Evolutionary conservation across 2,113 vertebrate genomes (phyloP).

Genomic region (Lophura nycthemera): DNA sequence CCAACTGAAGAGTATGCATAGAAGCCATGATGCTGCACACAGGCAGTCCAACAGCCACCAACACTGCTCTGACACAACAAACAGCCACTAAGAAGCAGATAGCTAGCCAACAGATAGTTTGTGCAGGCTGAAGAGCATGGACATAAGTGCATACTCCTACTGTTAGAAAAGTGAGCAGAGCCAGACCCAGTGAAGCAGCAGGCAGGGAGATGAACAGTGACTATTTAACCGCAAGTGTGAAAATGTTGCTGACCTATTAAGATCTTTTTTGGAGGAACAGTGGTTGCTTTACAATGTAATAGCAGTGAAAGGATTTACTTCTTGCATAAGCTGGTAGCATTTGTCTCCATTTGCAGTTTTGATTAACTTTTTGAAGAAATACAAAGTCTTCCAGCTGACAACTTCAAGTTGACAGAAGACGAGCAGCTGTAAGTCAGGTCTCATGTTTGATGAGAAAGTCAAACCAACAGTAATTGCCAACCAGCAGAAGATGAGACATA

Average conservation of each 20-base stretch:
- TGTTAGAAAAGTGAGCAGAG: neutral
- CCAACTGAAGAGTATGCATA: neutral
- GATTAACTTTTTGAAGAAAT: neutral
- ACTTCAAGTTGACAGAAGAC: neutral
- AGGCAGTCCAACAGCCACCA: neutral
- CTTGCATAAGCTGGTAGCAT: accelerated
- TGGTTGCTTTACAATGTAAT: neutral
- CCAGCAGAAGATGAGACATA: neutral
- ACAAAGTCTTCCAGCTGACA: neutral
- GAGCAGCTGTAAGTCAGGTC: neutral
- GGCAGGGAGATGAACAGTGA: too few relatives aligned
- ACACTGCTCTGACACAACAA: neutral
- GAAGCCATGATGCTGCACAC: accelerated
- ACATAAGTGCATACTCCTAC: accelerated
- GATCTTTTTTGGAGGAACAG: neutral
- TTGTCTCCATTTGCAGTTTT: neutral
- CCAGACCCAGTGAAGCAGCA: neutral
- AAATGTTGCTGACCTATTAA: too few relatives aligned
- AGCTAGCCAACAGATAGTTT: neutral
- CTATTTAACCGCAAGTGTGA: too few relatives aligned
- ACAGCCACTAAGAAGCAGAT: neutral
- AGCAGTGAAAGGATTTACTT: neutral
- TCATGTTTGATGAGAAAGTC: neutral
- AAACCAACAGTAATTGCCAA: neutral
- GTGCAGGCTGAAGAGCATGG: neutral